Base-by-base conservation (phyloP, 2,113 vertebrate genomes). In the Vicugna pacos region DNA sequence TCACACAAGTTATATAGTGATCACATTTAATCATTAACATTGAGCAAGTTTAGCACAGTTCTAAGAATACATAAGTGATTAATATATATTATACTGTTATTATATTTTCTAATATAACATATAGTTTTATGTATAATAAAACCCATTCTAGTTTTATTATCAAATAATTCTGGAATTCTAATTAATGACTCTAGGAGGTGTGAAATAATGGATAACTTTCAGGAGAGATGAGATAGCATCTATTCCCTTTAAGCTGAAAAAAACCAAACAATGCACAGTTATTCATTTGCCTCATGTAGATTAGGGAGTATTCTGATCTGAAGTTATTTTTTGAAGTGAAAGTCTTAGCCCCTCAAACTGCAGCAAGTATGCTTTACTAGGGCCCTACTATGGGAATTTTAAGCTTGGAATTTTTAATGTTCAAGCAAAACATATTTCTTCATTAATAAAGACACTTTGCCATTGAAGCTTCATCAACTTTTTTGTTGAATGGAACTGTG, bases 361-460 rank as follows among this genome's bases (percentile, higher is more conserved):
- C n/a, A 79, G 62, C 24, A 60, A 54, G 52, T 35, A 22, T 38
- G 26, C 20, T 56, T 82, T 62, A 22, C 48, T 77, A 77, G n/a
- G 69, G 10, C 56, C 80, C 30, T 24, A 75, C 12, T 13, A 62
- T 14, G 19, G 38, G 86, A 90, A 89, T 69, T 92, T 3, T 19
- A 77, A 86, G 22, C 30, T 65, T 92, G 76, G 32, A 89, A 58
- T 70, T 76, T 93, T 75, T 73, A 38, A 38, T 60, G 8, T 70
- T 83, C 42, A 60, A 77, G 77, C 12, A 54, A 82, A 89, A 70
- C 4, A 2, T 76, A 58, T 60, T 82, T 81, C 48, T 32, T 92
- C 46, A 42, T 93, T 92, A 87, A 87, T 90, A 80, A 92, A 72
- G 64, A 84, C 32, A 50, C 2, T 81, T 81, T 83, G 38, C 38